These are phyloP conservation scores for Nephrotoma guestfalica DNA, from an alignment of 2,888 invertebrate genomes.

Conservation along the genomic window DNA sequence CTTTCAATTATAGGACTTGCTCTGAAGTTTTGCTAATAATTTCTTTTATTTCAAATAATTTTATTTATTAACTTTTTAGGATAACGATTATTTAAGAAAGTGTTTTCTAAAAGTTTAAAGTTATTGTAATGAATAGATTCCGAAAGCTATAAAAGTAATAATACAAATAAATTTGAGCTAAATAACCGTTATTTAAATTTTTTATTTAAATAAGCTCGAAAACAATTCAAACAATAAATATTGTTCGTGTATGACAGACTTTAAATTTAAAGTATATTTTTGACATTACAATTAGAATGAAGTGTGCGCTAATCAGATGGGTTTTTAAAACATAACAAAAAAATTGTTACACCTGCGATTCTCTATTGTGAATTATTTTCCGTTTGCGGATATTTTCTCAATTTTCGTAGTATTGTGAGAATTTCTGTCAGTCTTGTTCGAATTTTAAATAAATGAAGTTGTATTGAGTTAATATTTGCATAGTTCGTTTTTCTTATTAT, in stretches of 20 bases:
- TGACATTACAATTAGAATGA: neutral
- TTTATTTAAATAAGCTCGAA: too few relatives aligned
- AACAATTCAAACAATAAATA: neutral
- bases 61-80: too few relatives aligned
- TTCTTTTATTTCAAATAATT: too few relatives aligned
- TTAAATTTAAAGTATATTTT: neutral
- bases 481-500: neutral
- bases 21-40: too few relatives aligned
- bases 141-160: too few relatives aligned
- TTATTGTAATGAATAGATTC: too few relatives aligned
- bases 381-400: neutral
- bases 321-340: neutral
- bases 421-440: neutral
- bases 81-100: too few relatives aligned
- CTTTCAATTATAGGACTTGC: too few relatives aligned
- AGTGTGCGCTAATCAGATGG: neutral
- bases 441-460: neutral
- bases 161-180: too few relatives aligned
- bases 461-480: neutral
- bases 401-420: neutral
- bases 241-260: neutral
- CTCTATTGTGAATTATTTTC: neutral
- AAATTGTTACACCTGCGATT: neutral
- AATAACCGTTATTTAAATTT: too few relatives aligned
- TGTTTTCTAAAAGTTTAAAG: too few relatives aligned